Evolutionary conservation across 2,113 vertebrate genomes (phyloP).

Genomic region (Daubentonia madagascariensis): DNA sequence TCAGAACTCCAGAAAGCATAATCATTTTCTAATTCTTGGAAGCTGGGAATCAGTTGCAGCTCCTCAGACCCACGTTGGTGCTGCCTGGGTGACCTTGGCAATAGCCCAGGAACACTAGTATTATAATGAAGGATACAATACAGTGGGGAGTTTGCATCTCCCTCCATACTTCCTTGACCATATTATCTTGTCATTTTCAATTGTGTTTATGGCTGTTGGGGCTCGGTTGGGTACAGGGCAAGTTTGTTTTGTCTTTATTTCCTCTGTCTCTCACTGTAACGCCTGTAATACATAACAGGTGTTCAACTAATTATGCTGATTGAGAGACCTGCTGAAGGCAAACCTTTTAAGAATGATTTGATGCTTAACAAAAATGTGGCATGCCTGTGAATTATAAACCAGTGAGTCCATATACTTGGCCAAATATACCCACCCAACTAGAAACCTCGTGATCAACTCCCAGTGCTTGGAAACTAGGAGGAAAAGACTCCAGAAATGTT

Average conservation of each 20-base stretch:
- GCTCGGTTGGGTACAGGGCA: neutral
- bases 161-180: neutral
- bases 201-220: neutral
- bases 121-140: neutral
- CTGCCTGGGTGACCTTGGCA: neutral
- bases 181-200: neutral
- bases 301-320: conserved; percentile 61
- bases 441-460: neutral
- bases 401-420: conserved; percentile 14
- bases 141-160: neutral
- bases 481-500: neutral
- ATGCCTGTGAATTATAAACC: conserved; percentile 46
- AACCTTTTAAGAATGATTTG: conserved; percentile 58
- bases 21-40: neutral
- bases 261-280: neutral
- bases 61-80: neutral
- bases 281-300: conserved; percentile 10
- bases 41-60: neutral
- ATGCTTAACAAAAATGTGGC: conserved; percentile 39
- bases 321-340: conserved; percentile 50
- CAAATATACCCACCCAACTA: conserved; percentile 38
- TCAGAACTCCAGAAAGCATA: neutral
- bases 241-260: conserved; percentile 14
- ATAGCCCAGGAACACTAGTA: neutral
- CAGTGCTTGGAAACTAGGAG: neutral